Evolutionary conservation across 2,113 vertebrate species (phyloP), one percentile per base, ranked within the genome.

Genomic region (Zootoca vivipara): DNA sequence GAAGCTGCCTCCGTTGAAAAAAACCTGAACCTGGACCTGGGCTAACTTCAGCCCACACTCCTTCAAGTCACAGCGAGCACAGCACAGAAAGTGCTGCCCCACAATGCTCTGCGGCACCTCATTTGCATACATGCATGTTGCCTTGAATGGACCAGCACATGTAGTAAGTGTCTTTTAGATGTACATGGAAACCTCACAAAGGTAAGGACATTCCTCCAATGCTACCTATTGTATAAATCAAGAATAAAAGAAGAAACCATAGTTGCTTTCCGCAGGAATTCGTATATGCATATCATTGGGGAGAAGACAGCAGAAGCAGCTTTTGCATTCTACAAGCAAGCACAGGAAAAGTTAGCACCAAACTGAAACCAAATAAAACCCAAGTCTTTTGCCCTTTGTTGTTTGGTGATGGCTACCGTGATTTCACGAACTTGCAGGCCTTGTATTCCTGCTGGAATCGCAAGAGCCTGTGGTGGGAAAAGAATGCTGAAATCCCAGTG

Each of bases 351-450:
- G 3, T 89, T 86, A 91, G 77, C 3, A 69, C 0, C 22, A 83
- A 85, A 86, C 93, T 9, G 69, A 93, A 87, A 65, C 4, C 28
- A 87, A 85, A 64, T n/a, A 9, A 77, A 89, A 0, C 7, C 0
- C 24, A 1, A 74, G 2, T 5, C 33, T 4, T 75, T 70, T 1
- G 0, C 89, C 65, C 67, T 84, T 33, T 28, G 73, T 75, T 85
- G 35, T 91, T 94, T 94, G 46, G 85, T 94, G 86, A 83, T 5
- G 52, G 81, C 4, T 89, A 77, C 74, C 81, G 18, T 82, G 5
- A 26, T 2, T 30, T 15, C 28, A 72, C 83, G 74, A 92, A 89
- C 64, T 85, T 73, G 28, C 15, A 85, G 87, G 85, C 90, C 77
- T 94, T 91, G 65, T 33, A 85, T 69, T 40, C 91, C 22, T 22